phyloP scores from a whole-genome alignment of 2,888 invertebrate species.

The Amphipoea lucens region DNA sequence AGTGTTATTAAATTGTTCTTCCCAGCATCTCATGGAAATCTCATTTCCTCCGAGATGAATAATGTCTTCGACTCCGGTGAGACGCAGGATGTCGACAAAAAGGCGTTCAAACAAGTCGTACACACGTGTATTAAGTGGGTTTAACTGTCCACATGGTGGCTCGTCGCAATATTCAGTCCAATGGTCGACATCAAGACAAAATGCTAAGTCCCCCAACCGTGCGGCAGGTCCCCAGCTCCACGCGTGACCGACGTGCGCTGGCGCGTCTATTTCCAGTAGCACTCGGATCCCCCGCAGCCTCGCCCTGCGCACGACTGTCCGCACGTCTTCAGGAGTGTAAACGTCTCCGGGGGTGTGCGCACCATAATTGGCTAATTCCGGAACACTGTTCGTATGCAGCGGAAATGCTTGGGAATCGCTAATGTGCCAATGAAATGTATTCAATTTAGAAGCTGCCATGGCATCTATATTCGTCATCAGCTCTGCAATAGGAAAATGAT shows the following conservation, averaged over 20 bases:
- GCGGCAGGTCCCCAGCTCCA: slow-evolving; percentile 94
- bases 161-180: slow-evolving; percentile 94
- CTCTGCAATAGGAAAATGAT: slow-evolving; percentile 93
- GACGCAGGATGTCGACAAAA: slow-evolving; percentile 93
- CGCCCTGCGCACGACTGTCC: slow-evolving; percentile 94
- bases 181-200: slow-evolving; percentile 93
- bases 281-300: slow-evolving; percentile 95
- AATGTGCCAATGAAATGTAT: slow-evolving; percentile 97
- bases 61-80: slow-evolving; percentile 94
- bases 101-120: slow-evolving; percentile 92
- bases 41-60: slow-evolving; percentile 95
- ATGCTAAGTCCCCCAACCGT: slow-evolving; percentile 92
- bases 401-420: slow-evolving; percentile 97
- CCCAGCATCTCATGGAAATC: slow-evolving; percentile 94
- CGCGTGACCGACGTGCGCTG: slow-evolving; percentile 95
- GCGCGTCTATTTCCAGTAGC: slow-evolving; percentile 96
- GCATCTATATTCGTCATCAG: slow-evolving; percentile 94
- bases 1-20: slow-evolving; percentile 90
- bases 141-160: slow-evolving; percentile 95
- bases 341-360: slow-evolving; percentile 94
- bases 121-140: slow-evolving; percentile 93
- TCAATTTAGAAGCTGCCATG: slow-evolving; percentile 96
- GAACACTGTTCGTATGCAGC: slow-evolving; percentile 93
- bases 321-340: slow-evolving; percentile 92
- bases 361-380: slow-evolving; percentile 94